phyloP scores from a whole-genome alignment of 1,140 invertebrate genomes.

The Gerris buenoi region DNA sequence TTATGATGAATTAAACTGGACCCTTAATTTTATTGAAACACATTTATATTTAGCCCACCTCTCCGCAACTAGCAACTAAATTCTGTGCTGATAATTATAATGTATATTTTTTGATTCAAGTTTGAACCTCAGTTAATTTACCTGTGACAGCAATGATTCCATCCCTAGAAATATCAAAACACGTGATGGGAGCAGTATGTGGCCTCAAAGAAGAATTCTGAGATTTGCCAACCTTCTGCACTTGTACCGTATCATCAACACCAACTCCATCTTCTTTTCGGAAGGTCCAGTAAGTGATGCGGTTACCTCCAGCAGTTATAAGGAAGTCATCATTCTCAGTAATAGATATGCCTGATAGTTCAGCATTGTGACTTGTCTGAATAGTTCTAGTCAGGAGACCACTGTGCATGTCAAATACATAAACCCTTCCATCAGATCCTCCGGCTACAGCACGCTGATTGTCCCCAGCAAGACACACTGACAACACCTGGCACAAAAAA shows the following conservation, averaged over 20 bases:
- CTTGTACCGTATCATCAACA: slow-evolving; percentile 17
- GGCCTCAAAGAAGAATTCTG: too few relatives aligned
- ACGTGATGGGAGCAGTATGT: slow-evolving; percentile 56
- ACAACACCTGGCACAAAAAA: too few relatives aligned
- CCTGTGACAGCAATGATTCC: slow-evolving; percentile 60
- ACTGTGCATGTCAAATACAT: slow-evolving; percentile 64
- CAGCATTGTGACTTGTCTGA: slow-evolving; percentile 22
- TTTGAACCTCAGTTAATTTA: too few relatives aligned
- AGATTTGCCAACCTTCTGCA: too few relatives aligned
- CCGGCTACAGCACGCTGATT: slow-evolving; percentile 60
- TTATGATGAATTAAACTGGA: too few relatives aligned
- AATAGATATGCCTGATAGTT: slow-evolving; percentile 42
- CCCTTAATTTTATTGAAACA: too few relatives aligned
- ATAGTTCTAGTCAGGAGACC: slow-evolving; percentile 37
- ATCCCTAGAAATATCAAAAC: slow-evolving; percentile 63
- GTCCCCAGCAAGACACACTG: slow-evolving; percentile 58
- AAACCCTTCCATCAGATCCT: slow-evolving; percentile 52
- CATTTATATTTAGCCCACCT: too few relatives aligned
- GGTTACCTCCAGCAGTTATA: slow-evolving; percentile 58
- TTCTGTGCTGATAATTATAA: too few relatives aligned
- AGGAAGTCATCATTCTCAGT: slow-evolving; percentile 68
- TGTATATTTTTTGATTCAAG: too few relatives aligned
- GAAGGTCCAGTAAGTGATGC: slow-evolving; percentile 71
- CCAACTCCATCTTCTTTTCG: slow-evolving; percentile 51
- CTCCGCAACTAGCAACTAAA: neutral